These are phyloP conservation scores for Campoplex capitator DNA, from an alignment of 2,888 invertebrate species.

Conservation along the genomic window DNA sequence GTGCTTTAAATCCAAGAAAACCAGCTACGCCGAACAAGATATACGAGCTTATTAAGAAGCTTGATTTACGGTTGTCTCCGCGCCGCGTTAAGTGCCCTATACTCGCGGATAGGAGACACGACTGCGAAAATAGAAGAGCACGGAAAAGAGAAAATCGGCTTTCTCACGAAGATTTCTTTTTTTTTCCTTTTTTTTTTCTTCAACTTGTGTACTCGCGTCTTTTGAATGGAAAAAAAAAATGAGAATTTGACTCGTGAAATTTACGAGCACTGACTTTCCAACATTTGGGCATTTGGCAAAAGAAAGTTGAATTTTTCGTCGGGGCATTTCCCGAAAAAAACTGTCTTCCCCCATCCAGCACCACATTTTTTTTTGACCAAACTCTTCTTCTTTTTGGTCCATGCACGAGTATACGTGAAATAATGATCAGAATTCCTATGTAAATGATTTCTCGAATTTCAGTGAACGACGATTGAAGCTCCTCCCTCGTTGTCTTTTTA, in stretches of 20 bases:
- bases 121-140: constrained; percentile 27
- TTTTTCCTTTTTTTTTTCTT: constrained; percentile 9
- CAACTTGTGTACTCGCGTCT: neutral
- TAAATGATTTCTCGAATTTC: constrained; percentile 60
- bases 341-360: constrained; percentile 46
- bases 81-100: constrained; percentile 23
- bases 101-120: constrained; percentile 24
- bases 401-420: neutral
- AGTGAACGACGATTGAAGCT: constrained; percentile 42
- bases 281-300: neutral
- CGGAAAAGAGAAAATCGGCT: constrained; percentile 54
- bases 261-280: constrained; percentile 23
- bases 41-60: constrained; percentile 70
- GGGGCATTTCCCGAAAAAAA: neutral
- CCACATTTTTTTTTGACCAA: constrained; percentile 38
- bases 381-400: constrained; percentile 56
- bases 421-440: constrained; percentile 57
- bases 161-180: constrained; percentile 50
- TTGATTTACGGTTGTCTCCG: constrained; percentile 66
- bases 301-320: neutral
- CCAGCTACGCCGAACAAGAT: constrained; percentile 53
- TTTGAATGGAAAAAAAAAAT: neutral
- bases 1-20: constrained; percentile 46
- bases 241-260: constrained; percentile 5
- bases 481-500: constrained; percentile 47